Evolutionary conservation across 2,113 vertebrate genomes (phyloP), one percentile per base, ranked within the genome.

Genomic region (Oplegnathus fasciatus): DNA sequence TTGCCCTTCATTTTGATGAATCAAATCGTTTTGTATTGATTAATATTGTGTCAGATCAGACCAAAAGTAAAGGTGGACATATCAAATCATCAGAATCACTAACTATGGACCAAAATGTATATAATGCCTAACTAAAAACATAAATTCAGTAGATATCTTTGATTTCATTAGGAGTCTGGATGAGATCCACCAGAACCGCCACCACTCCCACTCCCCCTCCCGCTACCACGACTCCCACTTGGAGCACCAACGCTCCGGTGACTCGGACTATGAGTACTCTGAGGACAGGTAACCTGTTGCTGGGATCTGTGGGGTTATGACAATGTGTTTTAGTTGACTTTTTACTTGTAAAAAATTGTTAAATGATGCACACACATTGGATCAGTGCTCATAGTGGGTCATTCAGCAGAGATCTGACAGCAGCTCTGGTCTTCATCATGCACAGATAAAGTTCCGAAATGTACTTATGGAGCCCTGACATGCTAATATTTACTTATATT

Each of bases 171-270:
- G 98, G 96, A 99, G 98, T 94, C 96, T 99, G 95, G 98, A 99
- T 96, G 98, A 99, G 97, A 99, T 99, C 94, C 98, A 98, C 95
- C 97, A 98, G 91, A 98, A 96, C 84, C 96, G 97, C 92, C 96
- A 97, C 94, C 96, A 97, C 86, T 98, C 97, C 92, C 96, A 95
- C 85, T 99, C 97, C 88, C 97, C 98, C 85, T 97, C 97, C 84
- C 96, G 94, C 93, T 97, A 98, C 96, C 97, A 97, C 64, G 97
- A 98, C 95, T 92, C 96, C 94, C 97, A 96, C 89, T 94, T 96
- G 95, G 95, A 96, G 94, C 95, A 97, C 81, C 94, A 94, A 83
- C 97, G 97, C 80, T 96, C 97, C 70, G 97, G 96, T 90, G 97
- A 99, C 69, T 95, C 96, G 66, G 98, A 99, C 93, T 98, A 96